A percentile compares a stretch with the other conserved stretches of the same genome.
phyloP scores from a whole-genome alignment of 2,797 vertebrate genomes.

The Moxostoma hubbsi region DNA sequence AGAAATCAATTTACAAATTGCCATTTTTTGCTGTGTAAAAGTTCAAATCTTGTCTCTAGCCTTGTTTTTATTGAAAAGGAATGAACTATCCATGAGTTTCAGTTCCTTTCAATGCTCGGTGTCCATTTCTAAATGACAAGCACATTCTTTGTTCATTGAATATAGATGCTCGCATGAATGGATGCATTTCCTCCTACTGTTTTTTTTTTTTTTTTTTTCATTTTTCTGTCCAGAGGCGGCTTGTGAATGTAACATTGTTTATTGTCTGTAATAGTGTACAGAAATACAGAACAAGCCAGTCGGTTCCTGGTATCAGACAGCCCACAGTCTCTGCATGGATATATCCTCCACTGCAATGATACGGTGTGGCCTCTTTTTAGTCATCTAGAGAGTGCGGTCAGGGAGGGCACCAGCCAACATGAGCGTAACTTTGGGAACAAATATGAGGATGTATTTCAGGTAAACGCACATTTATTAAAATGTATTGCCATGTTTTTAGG shows the following conservation, averaged over 20 bases:
- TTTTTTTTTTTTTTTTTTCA: constrained; percentile 5
- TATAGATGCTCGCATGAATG: not conserved
- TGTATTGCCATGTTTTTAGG: not conserved
- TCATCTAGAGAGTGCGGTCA: constrained; percentile 80
- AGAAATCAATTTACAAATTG: not conserved
- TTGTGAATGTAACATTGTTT: constrained; percentile 39
- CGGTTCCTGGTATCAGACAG: constrained; percentile 78
- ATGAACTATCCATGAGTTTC: not conserved
- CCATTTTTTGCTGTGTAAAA: not conserved
- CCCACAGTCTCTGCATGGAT: constrained; percentile 78
- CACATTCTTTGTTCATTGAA: not conserved
- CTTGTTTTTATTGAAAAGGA: not conserved
- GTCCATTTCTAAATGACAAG: constrained; percentile 25
- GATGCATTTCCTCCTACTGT: constrained; percentile 7
- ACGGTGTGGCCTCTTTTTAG: constrained; percentile 82
- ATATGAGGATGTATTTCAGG: constrained; percentile 74
- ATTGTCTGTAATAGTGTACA: constrained; percentile 72
- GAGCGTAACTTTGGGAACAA: constrained; percentile 70
- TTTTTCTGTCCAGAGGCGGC: constrained; percentile 11
- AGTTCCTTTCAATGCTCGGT: not conserved
- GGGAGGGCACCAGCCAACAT: constrained; percentile 77
- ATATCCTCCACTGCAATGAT: constrained; percentile 77
- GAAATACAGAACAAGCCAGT: constrained; percentile 77
- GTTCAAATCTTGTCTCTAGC: not conserved
- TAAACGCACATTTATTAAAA: constrained; percentile 52